phyloP scores from a whole-genome alignment of 2,797 vertebrate genomes.

The Hemitrygon akajei region DNA sequence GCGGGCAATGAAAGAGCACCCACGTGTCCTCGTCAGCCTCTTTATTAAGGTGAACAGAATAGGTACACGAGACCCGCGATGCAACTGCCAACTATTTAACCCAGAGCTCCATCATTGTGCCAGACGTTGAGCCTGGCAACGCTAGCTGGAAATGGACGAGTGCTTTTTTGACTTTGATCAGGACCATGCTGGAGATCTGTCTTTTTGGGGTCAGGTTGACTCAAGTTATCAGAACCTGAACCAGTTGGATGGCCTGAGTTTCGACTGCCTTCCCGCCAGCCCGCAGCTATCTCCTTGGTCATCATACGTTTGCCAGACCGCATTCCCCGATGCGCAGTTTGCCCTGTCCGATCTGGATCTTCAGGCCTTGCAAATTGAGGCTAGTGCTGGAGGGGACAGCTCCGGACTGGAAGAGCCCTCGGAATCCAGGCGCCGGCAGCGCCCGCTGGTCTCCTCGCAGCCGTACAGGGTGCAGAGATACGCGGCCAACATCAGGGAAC shows the following conservation, averaged over 20 bases:
- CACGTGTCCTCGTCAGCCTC: slow-evolving; percentile 55
- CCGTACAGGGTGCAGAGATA: slow-evolving; percentile 64
- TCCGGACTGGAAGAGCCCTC: slow-evolving; percentile 48
- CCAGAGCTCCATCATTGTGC: background rate
- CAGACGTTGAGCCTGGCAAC: accelerated
- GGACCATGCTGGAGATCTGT: slow-evolving; percentile 52
- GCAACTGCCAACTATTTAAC: slow-evolving; percentile 58
- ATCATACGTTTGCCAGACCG: slow-evolving; percentile 47
- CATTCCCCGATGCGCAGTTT: slow-evolving; percentile 55
- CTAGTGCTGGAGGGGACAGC: slow-evolving; percentile 57
- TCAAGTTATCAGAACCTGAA: slow-evolving; percentile 51
- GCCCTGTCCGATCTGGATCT: slow-evolving; percentile 53
- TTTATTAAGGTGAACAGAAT: slow-evolving; percentile 53
- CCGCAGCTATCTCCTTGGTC: slow-evolving; percentile 55
- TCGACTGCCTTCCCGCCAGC: slow-evolving; percentile 47
- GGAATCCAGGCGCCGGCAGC: slow-evolving; percentile 43
- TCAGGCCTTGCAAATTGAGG: slow-evolving; percentile 45
- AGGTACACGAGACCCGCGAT: slow-evolving; percentile 46
- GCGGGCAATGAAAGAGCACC: slow-evolving; percentile 39
- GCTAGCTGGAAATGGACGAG: slow-evolving; percentile 54
- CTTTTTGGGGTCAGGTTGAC: slow-evolving; percentile 62
- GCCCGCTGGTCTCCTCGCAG: slow-evolving; percentile 46
- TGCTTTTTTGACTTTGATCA: slow-evolving; percentile 54
- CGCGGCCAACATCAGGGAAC: slow-evolving; percentile 69
- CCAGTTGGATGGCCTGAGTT: slow-evolving; percentile 54